Base-by-base conservation (phyloP, 2,113 vertebrate species). In the Phaethon lepturus region DNA sequence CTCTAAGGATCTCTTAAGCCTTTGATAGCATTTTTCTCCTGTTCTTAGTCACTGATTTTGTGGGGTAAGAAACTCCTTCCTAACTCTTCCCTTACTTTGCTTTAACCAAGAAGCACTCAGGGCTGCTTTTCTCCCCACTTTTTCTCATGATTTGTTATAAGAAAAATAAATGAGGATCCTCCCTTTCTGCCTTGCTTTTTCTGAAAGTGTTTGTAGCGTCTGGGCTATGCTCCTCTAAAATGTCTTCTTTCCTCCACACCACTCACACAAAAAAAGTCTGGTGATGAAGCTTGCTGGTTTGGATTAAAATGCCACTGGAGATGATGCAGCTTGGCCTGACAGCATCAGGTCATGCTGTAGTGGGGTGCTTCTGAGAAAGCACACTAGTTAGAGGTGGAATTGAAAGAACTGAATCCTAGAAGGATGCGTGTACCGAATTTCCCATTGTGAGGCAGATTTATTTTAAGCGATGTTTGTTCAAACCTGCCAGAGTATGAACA, bases 401-500 rank as follows among this genome's bases (percentile, higher is more conserved):
- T 64, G n/a, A 24, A 44, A 78, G 45, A n/a, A 6, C 59, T 22
- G 35, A 44, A 17, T 31, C 49, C 53, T 35, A 6, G 38, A 24
- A 79, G 67, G 45, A 66, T 56, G 75, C 0, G 0, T 16, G 62
- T 29, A 20, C 29, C 0, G 1, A 19, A 29, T 49, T 91, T 58
- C 35, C 55, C 78, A 6, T 87, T 90, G 29, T 6, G 49, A 60
- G 66, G 49, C 2, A 4, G 69, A 19, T 76, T 80, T 92, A 35
- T 91, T 91, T 80, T n/a, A 50, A 52, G 64, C 52, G 23, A 0
- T 52, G 44, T 86, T 91, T 84, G 72, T 74, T 91, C 83, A 66
- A 14, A 87, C 56, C 44, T 82, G 66, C 60, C n/a, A 5, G 24
- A 49, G 45, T 40, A 38, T 50, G 58, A n/a, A 17, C n/a, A 63